phyloP scores from a whole-genome alignment of 92 coral and sea anemone species.

The Meandrina meandrites region DNA sequence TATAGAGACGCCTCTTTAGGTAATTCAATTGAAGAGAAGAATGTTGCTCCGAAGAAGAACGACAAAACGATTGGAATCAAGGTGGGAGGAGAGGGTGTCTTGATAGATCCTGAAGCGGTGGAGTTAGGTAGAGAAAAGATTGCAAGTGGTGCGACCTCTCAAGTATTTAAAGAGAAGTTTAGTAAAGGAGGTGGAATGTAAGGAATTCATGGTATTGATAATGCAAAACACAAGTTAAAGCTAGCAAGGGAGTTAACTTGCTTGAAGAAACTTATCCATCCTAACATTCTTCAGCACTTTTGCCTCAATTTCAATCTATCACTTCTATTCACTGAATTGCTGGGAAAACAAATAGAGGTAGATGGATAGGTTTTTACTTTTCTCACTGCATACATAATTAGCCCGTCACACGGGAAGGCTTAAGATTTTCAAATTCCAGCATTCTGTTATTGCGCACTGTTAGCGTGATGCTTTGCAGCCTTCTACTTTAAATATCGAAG shows the following conservation, averaged over 20 bases:
- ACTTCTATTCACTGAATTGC: constrained; percentile 43
- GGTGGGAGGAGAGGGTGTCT: constrained; percentile 32
- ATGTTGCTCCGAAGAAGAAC: too few species aligned
- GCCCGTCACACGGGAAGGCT: too few species aligned
- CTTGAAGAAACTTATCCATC: constrained; percentile 36
- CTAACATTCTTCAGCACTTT: constrained; percentile 34
- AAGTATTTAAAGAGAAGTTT: constrained; percentile 33
- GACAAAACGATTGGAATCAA: too few species aligned
- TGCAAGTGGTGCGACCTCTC: constrained; percentile 50
- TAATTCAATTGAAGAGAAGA: too few species aligned
- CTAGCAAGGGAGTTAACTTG: constrained; percentile 42
- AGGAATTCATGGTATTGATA: constrained; percentile 45
- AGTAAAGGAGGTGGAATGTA: constrained; percentile 52
- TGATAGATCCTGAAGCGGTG: constrained; percentile 33
- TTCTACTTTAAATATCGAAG: too few species aligned
- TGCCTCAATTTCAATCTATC: constrained; percentile 43
- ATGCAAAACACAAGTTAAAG: constrained; percentile 40
- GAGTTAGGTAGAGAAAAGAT: constrained; percentile 19
- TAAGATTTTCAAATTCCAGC: too few species aligned
- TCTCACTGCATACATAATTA: too few species aligned
- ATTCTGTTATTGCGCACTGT: too few species aligned
- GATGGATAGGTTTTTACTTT: constrained; percentile 20
- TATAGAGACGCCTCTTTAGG: too few species aligned
- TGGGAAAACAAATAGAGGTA: constrained; percentile 27
- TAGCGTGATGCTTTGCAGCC: too few species aligned